Evolutionary conservation across 2,113 vertebrate species (phyloP).

Genomic region (Epinephelus lanceolatus): DNA sequence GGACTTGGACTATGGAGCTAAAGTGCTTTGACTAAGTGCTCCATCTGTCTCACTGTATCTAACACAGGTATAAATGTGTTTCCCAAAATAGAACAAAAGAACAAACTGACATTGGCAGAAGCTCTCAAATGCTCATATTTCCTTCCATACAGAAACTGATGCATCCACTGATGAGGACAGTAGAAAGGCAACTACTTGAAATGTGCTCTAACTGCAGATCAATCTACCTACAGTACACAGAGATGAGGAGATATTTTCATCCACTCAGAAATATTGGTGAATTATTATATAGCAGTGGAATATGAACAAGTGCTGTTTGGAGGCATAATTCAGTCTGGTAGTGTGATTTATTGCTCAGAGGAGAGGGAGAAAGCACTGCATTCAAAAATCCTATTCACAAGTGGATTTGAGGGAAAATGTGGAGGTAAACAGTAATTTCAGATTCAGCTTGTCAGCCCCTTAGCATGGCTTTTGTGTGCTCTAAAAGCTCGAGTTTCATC

Average conservation of each 20-base stretch:
- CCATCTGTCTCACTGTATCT: conserved; percentile 58
- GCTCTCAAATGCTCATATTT: conserved; percentile 14
- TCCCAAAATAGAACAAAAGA: conserved; percentile 63
- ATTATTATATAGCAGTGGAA: neutral
- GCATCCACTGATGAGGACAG: conserved; percentile 2
- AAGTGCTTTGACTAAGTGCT: conserved; percentile 73
- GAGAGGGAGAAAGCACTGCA: neutral
- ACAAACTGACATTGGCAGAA: conserved; percentile 16
- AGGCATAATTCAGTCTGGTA: conserved; percentile 8
- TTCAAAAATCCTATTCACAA: conserved; percentile 17
- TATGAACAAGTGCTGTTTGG: conserved; percentile 4
- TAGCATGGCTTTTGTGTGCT: neutral
- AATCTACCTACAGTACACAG: neutral
- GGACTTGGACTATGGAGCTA: conserved; percentile 46
- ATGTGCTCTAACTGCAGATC: neutral
- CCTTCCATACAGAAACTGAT: neutral
- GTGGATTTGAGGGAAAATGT: conserved; percentile 19
- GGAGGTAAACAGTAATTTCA: conserved; percentile 41
- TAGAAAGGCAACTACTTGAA: neutral
- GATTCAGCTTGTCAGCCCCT: conserved; percentile 29
- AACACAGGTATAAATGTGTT: conserved; percentile 50
- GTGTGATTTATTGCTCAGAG: conserved; percentile 7
- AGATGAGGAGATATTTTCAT: neutral
- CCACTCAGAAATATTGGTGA: neutral
- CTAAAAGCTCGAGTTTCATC: conserved; percentile 10